These are phyloP conservation scores for Dinomys branickii DNA, from an alignment of 2,113 vertebrate species.

Conservation along the genomic window DNA sequence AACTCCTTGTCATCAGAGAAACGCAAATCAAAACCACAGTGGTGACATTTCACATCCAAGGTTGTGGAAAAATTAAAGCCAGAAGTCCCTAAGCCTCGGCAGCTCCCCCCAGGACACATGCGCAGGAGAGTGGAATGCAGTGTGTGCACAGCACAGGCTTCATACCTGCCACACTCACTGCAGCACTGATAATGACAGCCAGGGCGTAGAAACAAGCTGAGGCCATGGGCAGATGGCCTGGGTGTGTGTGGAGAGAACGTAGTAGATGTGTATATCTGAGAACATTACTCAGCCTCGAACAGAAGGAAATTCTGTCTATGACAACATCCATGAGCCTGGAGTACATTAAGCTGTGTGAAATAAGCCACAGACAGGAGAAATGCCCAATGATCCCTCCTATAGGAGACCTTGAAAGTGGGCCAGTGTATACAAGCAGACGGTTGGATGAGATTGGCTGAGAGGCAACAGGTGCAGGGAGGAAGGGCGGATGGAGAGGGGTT, in stretches of 20 bases:
- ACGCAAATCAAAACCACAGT: not conserved
- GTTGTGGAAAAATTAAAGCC: not conserved
- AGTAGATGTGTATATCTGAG: not conserved
- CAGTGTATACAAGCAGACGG: not conserved
- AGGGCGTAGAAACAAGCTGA: not conserved
- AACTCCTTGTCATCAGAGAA: not conserved
- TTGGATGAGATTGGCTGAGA: no score
- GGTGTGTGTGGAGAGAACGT: not conserved
- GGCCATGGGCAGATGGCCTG: not conserved
- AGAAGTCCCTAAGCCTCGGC: not conserved
- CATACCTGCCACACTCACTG: not conserved
- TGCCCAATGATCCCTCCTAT: not conserved
- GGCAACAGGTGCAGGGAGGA: not conserved
- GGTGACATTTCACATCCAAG: not conserved
- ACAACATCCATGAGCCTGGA: not conserved
- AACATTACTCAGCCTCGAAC: not conserved
- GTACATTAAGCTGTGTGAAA: not conserved
- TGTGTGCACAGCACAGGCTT: not conserved
- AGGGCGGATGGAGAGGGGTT: not conserved
- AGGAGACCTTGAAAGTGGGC: not conserved
- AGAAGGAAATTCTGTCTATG: not conserved
- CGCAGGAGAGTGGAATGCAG: not conserved
- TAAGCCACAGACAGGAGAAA: not conserved
- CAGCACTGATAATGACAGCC: not conserved
- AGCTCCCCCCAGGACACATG: not conserved